Percentiles rank a stretch among this genome's conserved stretches.
Evolutionary conservation across 2,888 invertebrate species (phyloP).

Genomic region (Drosophila suboccidentalis): DNA sequence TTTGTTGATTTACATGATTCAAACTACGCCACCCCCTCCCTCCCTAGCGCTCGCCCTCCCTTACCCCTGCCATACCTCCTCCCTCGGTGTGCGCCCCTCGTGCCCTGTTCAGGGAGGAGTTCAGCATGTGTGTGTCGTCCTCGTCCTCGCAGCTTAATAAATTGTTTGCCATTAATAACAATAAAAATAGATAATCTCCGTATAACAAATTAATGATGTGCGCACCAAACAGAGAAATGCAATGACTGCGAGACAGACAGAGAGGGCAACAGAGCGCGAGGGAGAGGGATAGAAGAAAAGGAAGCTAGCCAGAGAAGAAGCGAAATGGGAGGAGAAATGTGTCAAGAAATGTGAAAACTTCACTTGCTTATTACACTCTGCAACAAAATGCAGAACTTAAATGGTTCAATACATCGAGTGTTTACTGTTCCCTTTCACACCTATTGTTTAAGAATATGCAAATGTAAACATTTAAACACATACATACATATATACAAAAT

Average conservation of each 20-base stretch:
- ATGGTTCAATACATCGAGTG: background rate
- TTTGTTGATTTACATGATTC: constrained; percentile 72
- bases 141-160: constrained; percentile 74
- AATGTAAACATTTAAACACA: no score
- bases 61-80: background rate
- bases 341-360: constrained; percentile 66
- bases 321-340: constrained; percentile 16
- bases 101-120: constrained; percentile 13
- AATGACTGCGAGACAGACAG: constrained; percentile 15
- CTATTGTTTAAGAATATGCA: no score
- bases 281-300: constrained; percentile 6
- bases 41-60: background rate
- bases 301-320: background rate
- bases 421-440: background rate
- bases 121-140: constrained; percentile 64
- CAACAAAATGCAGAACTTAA: constrained; percentile 20
- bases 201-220: constrained; percentile 84
- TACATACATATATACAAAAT: no score
- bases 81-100: background rate
- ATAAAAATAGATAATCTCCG: constrained; percentile 84
- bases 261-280: constrained; percentile 5
- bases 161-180: constrained; percentile 84
- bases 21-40: constrained; percentile 28
- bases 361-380: constrained; percentile 47
- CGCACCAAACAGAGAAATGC: constrained; percentile 37